A percentile compares a stretch with the other conserved stretches of the same genome.
phyloP scores from a whole-genome alignment of 2,888 invertebrate genomes.

The Notodromas monacha region DNA sequence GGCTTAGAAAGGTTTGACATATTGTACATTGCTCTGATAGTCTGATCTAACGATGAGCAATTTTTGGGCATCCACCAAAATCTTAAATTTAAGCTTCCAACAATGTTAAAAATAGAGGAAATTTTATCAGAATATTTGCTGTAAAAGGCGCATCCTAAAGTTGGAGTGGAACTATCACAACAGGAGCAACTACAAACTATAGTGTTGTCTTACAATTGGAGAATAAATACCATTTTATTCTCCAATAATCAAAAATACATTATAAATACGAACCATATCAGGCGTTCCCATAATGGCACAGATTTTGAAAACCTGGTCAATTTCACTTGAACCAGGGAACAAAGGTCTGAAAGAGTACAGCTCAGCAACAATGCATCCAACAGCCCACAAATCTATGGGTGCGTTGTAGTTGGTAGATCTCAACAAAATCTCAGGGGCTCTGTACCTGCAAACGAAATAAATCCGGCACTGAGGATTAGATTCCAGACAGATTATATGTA shows the following conservation, averaged over 20 bases:
- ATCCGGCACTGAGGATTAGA: no score
- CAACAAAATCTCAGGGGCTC: conserved; percentile 71
- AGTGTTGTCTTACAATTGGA: conserved; percentile 4
- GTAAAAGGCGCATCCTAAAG: no score
- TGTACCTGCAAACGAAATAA: conserved; percentile 36
- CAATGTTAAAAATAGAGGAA: no score
- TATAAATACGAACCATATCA: conserved; percentile 26
- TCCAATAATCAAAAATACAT: neutral
- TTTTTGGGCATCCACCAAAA: no score
- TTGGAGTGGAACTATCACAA: no score
- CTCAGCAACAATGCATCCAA: conserved; percentile 91
- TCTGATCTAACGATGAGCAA: no score
- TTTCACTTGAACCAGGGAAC: conserved; percentile 84
- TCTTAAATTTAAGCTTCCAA: no score
- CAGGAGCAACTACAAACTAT: conserved; percentile 5
- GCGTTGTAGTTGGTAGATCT: conserved; percentile 84
- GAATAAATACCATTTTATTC: neutral
- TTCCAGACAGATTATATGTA: no score
- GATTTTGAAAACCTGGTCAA: conserved; percentile 81
- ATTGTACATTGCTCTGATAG: no score
- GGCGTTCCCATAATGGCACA: conserved; percentile 76
- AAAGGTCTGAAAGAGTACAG: conserved; percentile 73
- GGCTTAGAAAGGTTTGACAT: no score
- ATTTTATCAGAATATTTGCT: no score
- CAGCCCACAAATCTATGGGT: conserved; percentile 91